These are phyloP conservation scores for Latrodectus elegans DNA, from an alignment of 2,888 invertebrate species.

Conservation along the genomic window DNA sequence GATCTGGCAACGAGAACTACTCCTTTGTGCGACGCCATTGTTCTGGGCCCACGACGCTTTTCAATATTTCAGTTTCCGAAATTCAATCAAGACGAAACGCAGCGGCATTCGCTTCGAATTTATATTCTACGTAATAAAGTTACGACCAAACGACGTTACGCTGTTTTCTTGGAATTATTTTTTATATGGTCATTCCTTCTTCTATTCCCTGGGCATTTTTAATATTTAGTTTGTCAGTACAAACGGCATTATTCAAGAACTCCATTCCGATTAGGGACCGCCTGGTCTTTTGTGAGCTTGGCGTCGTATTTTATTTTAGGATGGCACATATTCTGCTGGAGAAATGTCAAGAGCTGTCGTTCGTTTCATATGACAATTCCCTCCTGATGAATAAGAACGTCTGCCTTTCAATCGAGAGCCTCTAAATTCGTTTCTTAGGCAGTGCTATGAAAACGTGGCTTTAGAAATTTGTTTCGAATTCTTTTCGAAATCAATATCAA, in stretches of 20 bases:
- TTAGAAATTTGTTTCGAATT: no score
- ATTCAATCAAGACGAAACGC: slow-evolving; percentile 63
- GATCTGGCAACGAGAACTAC: slow-evolving; percentile 67
- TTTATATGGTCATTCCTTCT: slow-evolving; percentile 63
- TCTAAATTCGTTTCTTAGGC: neutral
- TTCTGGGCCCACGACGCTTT: slow-evolving; percentile 68
- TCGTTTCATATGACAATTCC: slow-evolving; percentile 5
- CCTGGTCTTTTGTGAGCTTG: neutral
- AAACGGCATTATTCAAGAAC: slow-evolving; percentile 62
- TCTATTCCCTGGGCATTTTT: slow-evolving; percentile 58
- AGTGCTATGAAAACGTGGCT: no score
- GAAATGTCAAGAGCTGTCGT: slow-evolving; percentile 2
- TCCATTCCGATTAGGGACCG: slow-evolving; percentile 43
- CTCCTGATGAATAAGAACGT: neutral
- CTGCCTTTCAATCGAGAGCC: neutral
- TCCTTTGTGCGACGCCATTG: slow-evolving; percentile 69
- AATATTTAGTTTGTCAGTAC: slow-evolving; percentile 58
- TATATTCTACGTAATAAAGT: slow-evolving; percentile 69
- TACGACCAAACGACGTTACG: slow-evolving; percentile 65
- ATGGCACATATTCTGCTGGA: neutral
- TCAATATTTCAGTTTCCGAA: slow-evolving; percentile 68
- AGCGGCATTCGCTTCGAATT: slow-evolving; percentile 59
- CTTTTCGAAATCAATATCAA: no score
- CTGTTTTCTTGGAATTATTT: slow-evolving; percentile 66
- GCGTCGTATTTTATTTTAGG: slow-evolving; percentile 2